Evolutionary conservation across 2,113 vertebrate genomes (phyloP).

Genomic region (Catharus fuscescens): DNA sequence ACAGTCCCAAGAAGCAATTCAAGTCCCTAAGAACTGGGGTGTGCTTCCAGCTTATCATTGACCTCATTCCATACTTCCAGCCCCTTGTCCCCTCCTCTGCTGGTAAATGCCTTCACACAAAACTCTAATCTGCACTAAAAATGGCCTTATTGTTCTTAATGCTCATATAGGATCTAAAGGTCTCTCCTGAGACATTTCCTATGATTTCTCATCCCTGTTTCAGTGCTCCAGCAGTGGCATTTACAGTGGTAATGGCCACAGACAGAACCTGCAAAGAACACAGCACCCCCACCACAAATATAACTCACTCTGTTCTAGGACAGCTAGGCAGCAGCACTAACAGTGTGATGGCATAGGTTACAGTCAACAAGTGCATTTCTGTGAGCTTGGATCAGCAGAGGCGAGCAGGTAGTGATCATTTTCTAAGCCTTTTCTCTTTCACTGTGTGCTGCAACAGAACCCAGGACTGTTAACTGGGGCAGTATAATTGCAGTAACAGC

Average conservation of each 20-base stretch:
- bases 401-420: background rate
- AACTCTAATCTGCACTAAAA: background rate
- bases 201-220: background rate
- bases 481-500: background rate
- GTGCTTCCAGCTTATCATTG: background rate
- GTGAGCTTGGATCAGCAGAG: background rate
- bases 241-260: background rate
- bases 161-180: background rate
- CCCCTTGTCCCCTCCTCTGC: background rate
- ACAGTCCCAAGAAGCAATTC: background rate
- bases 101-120: background rate
- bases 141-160: background rate
- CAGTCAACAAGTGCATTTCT: background rate
- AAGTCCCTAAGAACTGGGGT: background rate
- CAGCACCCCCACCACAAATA: background rate
- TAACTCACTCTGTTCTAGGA: background rate
- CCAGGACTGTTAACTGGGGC: background rate
- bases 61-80: background rate
- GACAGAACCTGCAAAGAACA: background rate
- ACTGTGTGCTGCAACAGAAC: background rate
- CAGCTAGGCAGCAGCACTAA: background rate
- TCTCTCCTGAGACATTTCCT: background rate
- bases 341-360: accelerated
- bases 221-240: background rate
- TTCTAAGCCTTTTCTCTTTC: background rate